Percentiles rank a stretch among this genome's conserved stretches.
These are phyloP conservation scores for Gracilinanus agilis DNA, from an alignment of 2,113 vertebrate genomes.

Conservation along the genomic window DNA sequence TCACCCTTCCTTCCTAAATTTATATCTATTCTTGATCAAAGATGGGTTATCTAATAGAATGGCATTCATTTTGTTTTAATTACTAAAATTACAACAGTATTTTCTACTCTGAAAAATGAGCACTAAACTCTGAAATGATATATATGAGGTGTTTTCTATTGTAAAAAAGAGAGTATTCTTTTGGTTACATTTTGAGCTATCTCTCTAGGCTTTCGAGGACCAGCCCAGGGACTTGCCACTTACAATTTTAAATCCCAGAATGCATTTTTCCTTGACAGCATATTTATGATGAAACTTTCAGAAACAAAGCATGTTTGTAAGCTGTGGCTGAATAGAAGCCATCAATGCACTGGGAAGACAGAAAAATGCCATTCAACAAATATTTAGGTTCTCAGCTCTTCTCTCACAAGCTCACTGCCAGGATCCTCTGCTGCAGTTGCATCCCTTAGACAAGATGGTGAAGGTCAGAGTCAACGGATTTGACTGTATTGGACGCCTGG, in stretches of 20 bases:
- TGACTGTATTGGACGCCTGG: too few species aligned
- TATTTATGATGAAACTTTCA: neutral
- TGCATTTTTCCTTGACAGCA: neutral
- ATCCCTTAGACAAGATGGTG: too few species aligned
- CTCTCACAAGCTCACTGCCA: too few species aligned
- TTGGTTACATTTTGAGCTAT: neutral
- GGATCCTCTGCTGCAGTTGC: too few species aligned
- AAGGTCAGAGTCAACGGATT: too few species aligned
- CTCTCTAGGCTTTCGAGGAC: neutral
- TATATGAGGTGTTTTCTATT: neutral
- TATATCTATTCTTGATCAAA: neutral
- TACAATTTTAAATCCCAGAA: neutral
- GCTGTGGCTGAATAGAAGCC: neutral
- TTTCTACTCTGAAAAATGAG: neutral
- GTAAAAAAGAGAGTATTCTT: neutral
- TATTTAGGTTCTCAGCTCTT: too few species aligned
- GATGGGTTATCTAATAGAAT: neutral
- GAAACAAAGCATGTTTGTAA: neutral
- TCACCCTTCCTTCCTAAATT: neutral
- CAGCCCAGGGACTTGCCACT: neutral
- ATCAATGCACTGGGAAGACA: neutral
- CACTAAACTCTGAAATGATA: neutral
- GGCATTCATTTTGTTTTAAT: neutral
- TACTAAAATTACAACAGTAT: neutral
- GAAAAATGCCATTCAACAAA: neutral